Conservation (phyloP, 2,113 vertebrate genomes). For the Corapipo altera region DNA sequence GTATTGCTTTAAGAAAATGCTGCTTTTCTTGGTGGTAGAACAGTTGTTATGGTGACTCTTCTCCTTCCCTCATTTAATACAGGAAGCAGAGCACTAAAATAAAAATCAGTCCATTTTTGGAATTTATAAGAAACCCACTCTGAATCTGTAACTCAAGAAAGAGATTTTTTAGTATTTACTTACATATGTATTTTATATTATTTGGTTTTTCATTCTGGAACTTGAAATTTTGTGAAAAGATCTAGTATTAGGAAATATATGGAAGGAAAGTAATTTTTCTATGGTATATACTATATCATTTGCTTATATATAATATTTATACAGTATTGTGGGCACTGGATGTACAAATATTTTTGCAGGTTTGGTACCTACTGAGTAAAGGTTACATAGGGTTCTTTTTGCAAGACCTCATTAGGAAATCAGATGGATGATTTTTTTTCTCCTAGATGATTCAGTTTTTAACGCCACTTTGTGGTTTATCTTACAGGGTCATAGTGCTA, state of each 20-base stretch:
- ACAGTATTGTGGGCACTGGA: background rate
- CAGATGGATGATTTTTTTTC: background rate
- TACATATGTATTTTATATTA: background rate
- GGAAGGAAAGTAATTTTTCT: background rate
- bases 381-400: background rate
- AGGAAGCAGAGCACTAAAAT: slow-evolving; percentile 21
- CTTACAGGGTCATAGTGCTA: background rate
- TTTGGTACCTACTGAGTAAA: background rate
- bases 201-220: background rate
- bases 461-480: background rate
- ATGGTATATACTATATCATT: background rate
- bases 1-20: background rate
- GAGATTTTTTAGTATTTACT: background rate
- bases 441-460: background rate
- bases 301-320: background rate
- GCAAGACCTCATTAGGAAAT: background rate
- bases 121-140: background rate
- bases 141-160: background rate
- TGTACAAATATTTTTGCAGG: background rate
- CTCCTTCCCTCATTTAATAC: slow-evolving; percentile 3
- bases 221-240: background rate
- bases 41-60: slow-evolving; percentile 61
- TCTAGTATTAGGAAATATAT: background rate
- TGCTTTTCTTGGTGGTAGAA: background rate
- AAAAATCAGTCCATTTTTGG: background rate